Percentiles rank a stretch among this genome's conserved stretches.
phyloP scores from a whole-genome alignment of 2,888 invertebrate genomes.

The Pammene fasciana region DNA sequence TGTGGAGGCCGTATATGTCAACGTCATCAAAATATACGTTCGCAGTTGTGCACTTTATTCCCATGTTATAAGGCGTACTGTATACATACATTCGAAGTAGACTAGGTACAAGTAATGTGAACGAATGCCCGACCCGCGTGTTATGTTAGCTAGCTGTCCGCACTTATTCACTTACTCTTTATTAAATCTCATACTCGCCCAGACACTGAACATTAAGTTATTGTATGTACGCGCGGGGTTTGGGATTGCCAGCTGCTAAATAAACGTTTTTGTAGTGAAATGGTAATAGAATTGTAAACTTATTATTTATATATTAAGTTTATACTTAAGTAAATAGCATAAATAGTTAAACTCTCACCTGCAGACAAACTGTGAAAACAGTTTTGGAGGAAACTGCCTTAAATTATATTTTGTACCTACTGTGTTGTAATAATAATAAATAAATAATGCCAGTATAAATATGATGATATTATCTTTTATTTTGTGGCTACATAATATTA shows the following conservation, averaged over 20 bases:
- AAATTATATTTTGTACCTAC: too few relatives aligned
- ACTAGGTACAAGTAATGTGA: slow-evolving; percentile 26
- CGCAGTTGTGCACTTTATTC: not conserved
- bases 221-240: not conserved
- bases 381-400: too few relatives aligned
- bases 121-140: slow-evolving; percentile 29
- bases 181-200: slow-evolving; percentile 22
- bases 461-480: too few relatives aligned
- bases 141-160: slow-evolving; percentile 13
- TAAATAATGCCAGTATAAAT: too few relatives aligned
- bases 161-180: slow-evolving; percentile 31
- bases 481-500: too few relatives aligned
- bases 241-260: not conserved
- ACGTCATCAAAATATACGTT: not conserved
- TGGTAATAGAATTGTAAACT: too few relatives aligned
- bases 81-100: not conserved
- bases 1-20: not conserved
- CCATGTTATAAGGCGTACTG: not conserved
- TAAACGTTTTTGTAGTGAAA: not conserved
- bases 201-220: slow-evolving; percentile 22
- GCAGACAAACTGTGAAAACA: too few relatives aligned
- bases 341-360: too few relatives aligned
- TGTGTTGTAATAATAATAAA: too few relatives aligned
- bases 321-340: too few relatives aligned
- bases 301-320: too few relatives aligned